phyloP scores from a whole-genome alignment of 2,113 vertebrate species.

The Gracilinanus agilis region DNA sequence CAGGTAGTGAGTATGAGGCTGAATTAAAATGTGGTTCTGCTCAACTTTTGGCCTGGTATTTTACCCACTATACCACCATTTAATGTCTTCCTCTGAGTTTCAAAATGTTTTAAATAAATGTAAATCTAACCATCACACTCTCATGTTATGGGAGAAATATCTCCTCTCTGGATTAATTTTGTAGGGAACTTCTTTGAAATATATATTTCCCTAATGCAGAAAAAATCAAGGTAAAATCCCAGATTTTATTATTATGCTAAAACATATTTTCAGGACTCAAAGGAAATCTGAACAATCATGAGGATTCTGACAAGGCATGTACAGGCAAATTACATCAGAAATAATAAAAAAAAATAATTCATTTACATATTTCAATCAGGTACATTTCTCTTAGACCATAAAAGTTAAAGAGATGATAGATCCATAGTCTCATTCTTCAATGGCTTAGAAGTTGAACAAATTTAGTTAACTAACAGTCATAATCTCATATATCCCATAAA shows the following conservation, averaged over 20 bases:
- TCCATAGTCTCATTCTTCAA: background rate
- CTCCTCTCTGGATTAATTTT: background rate
- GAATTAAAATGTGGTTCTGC: no score
- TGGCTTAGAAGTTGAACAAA: background rate
- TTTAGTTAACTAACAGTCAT: background rate
- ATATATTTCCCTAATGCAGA: background rate
- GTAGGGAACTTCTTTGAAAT: background rate
- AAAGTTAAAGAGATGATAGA: background rate
- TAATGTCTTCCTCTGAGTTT: background rate
- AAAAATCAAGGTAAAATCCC: background rate
- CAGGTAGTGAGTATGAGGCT: rapidly evolving
- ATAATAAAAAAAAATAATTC: background rate
- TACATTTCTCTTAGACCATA: background rate
- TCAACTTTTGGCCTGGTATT: rapidly evolving
- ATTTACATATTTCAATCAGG: background rate
- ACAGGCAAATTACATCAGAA: background rate
- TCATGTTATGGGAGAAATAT: background rate
- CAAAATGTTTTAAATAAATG: background rate
- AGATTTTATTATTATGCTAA: background rate
- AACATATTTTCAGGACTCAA: background rate
- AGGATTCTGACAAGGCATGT: background rate
- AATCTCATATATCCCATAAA: background rate
- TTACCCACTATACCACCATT: background rate
- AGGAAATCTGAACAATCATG: background rate
- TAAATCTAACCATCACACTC: no score